Conservation (phyloP, 2,113 vertebrate species). For the Epinephelus cyanopodus region DNA sequence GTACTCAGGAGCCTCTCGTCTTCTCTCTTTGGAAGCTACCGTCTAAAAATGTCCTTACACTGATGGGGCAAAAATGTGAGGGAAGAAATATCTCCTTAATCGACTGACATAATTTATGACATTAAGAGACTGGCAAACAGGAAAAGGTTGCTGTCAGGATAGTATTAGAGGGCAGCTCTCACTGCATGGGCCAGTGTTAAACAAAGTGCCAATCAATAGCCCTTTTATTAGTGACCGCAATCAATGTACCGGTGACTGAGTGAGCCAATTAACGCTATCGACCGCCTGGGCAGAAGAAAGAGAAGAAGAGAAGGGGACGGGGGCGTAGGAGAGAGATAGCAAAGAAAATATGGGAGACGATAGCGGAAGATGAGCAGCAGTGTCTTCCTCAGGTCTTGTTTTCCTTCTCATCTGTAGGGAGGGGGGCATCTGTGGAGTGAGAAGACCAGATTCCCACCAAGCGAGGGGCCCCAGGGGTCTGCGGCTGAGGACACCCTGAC, state of each 20-base stretch:
- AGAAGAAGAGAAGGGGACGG: constrained; percentile 52
- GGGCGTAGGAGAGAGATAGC: constrained; percentile 68
- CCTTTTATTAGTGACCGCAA: constrained; percentile 91
- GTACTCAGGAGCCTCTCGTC: constrained; percentile 10
- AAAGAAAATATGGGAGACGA: constrained; percentile 62
- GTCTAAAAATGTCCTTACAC: constrained; percentile 43
- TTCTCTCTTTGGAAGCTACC: constrained; percentile 10
- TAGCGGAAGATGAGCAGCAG: constrained; percentile 72
- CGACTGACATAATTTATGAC: constrained; percentile 85
- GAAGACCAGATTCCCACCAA: constrained; percentile 92
- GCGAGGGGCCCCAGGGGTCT: constrained; percentile 83
- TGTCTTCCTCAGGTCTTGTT: constrained; percentile 84
- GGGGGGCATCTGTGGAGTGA: constrained; percentile 69
- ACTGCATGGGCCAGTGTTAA: constrained; percentile 83
- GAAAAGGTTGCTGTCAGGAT: constrained; percentile 89
- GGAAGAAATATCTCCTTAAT: constrained; percentile 71
- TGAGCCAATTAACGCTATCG: constrained; percentile 91
- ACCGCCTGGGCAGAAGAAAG: constrained; percentile 65
- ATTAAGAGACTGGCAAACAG: constrained; percentile 85
- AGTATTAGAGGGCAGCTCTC: constrained; percentile 85
- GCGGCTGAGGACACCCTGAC: constrained; percentile 87
- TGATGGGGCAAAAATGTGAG: constrained; percentile 36
- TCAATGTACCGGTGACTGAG: constrained; percentile 90
- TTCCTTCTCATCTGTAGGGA: constrained; percentile 63
- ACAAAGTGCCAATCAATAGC: constrained; percentile 90